Evolutionary conservation across 2,888 invertebrate species (phyloP).

Genomic region (Drosophila kuntzei): DNA sequence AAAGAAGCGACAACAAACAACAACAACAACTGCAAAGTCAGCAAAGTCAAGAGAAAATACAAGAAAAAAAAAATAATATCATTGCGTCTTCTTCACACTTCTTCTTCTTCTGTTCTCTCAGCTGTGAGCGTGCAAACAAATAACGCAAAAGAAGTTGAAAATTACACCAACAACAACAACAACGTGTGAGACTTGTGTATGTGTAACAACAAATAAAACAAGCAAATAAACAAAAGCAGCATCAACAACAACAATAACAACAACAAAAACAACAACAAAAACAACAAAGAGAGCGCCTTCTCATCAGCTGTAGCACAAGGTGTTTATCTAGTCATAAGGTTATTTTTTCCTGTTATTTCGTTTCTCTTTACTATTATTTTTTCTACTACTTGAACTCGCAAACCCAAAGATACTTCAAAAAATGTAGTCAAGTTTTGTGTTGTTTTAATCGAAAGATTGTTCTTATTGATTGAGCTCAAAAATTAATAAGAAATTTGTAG

Average conservation of each 20-base stretch:
- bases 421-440: slow-evolving; percentile 2
- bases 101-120: slow-evolving; percentile 26
- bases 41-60: slow-evolving; percentile 18
- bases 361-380: slow-evolving; percentile 2
- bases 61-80: slow-evolving; percentile 18
- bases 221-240: slow-evolving; percentile 22
- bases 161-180: slow-evolving; percentile 21
- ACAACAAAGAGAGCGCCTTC: slow-evolving; percentile 7
- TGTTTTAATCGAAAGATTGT: slow-evolving; percentile 3
- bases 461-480: not conserved
- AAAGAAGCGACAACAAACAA: slow-evolving; percentile 29
- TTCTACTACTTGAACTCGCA: slow-evolving; percentile 4
- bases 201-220: slow-evolving; percentile 32
- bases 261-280: slow-evolving; percentile 12
- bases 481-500: not conserved
- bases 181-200: slow-evolving; percentile 24
- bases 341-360: slow-evolving; percentile 15
- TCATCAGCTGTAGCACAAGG: slow-evolving; percentile 52
- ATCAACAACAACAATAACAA: slow-evolving; percentile 24
- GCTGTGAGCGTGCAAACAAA: slow-evolving; percentile 41
- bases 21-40: slow-evolving; percentile 52
- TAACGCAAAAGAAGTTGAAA: slow-evolving; percentile 40
- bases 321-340: slow-evolving; percentile 52
- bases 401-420: slow-evolving; percentile 12
- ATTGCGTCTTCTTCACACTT: slow-evolving; percentile 8